A percentile compares a stretch with the other conserved stretches of the same genome.
phyloP scores from a whole-genome alignment of 2,113 vertebrate genomes.

The Calyptomena viridis region DNA sequence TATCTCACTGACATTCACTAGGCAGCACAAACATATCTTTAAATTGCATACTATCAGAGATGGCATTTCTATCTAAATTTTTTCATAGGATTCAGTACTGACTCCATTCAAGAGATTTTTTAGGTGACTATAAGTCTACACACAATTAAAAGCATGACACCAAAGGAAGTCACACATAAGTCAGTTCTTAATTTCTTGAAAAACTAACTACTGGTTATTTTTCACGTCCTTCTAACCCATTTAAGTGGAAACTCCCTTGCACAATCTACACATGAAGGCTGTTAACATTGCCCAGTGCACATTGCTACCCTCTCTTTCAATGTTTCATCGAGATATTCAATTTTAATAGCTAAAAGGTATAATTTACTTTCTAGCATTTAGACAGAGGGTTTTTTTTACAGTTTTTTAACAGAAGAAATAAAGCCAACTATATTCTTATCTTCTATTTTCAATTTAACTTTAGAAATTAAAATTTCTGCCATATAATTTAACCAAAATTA shows the following conservation, averaged over 20 bases:
- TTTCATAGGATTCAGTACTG: not conserved
- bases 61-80: not conserved
- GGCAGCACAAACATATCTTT: not conserved
- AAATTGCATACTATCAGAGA: not conserved
- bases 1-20: not conserved
- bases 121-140: not conserved
- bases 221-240: not conserved
- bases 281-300: not conserved
- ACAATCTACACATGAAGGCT: not conserved
- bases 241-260: not conserved
- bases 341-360: slow-evolving; percentile 9
- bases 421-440: slow-evolving; percentile 3
- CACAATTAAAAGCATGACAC: not conserved
- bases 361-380: not conserved
- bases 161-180: not conserved
- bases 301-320: not conserved
- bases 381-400: not conserved
- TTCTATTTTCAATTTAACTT: slow-evolving; percentile 53
- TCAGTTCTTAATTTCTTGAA: not conserved
- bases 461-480: slow-evolving; percentile 31
- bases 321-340: not conserved
- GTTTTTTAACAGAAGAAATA: slow-evolving; percentile 7
- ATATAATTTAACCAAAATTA: slow-evolving; percentile 40
- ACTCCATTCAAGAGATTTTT: not conserved
- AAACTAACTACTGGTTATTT: not conserved